Base-by-base conservation (phyloP, 2,888 invertebrate species). In the Papilio elwesi region DNA sequence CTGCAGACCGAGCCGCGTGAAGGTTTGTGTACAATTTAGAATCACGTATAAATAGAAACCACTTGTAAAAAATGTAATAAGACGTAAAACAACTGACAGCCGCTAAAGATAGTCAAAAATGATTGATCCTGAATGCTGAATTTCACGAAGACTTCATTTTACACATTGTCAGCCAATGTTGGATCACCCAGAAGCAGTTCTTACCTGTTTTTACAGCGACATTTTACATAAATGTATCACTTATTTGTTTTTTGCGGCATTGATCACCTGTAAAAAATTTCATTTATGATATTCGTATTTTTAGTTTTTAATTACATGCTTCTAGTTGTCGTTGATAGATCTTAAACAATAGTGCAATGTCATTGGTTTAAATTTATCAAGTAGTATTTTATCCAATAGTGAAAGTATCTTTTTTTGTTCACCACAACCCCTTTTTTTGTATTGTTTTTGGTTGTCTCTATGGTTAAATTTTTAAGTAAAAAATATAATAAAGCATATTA, bases 21-120 rank as follows among this genome's bases (percentile, higher is more conserved):
- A 91, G 90, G 84, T 82, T 78, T 82, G 76, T 78, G 79, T 76
- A 82, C 76, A 83, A 75, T 76, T 76, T 77, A 75, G 71, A 77
- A 76, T 73, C 49, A 55, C 38, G 63, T 75, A 68, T 74, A 73
- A 74, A 81, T 81, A 81, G 77, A 82, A 81, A 80, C 79, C 78
- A 78, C 38, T 76, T 74, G 69, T 65, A 76, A 79, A 80, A 84
- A 83, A 82, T 82, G 82, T 79, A 84, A 78, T 87, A 80, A 87
- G 88, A 89, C 91, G 92, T 92, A 92, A 92, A 93, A 93, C 92
- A 92, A 90, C 87, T 93, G 93, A 93, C 93, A 93, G 90, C 90
- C 92, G 93, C 90, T 86, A 86, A 86, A 85, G 87, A 84, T 86
- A 87, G 85, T 87, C 87, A 86, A 85, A 86, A 83, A 78, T 81